These are phyloP conservation scores for Capreolus pygargus DNA, from an alignment of 2,113 vertebrate genomes.

Conservation along the genomic window DNA sequence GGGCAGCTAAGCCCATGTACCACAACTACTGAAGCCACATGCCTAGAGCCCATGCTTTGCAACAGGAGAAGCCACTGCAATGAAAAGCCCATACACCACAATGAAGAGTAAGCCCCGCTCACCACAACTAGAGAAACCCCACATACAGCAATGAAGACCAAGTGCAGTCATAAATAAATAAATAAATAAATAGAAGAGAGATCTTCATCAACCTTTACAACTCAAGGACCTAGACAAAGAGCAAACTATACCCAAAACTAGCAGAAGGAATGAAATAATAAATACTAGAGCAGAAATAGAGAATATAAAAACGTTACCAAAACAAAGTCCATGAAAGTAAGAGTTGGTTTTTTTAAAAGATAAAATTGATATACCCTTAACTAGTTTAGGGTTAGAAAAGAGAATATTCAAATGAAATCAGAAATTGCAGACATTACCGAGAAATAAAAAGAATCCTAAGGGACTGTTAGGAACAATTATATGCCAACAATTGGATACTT, in stretches of 20 bases:
- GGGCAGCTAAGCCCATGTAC: background rate
- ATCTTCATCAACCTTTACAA: background rate
- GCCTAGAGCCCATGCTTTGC: background rate
- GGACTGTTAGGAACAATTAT: background rate
- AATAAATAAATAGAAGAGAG: background rate
- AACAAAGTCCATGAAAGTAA: background rate
- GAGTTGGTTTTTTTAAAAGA: background rate
- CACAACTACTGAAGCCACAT: background rate
- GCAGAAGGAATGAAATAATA: background rate
- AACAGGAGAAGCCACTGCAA: background rate
- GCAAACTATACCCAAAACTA: background rate
- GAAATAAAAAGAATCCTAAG: background rate
- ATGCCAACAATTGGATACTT: background rate
- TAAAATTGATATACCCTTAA: background rate
- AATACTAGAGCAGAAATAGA: background rate
- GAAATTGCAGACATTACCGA: background rate
- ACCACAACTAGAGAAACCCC: background rate
- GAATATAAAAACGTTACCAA: background rate
- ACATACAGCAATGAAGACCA: background rate
- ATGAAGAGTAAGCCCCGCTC: background rate
- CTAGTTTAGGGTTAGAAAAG: background rate
- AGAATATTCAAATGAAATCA: background rate
- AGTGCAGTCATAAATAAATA: background rate
- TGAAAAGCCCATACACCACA: background rate
- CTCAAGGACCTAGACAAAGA: background rate